These are phyloP conservation scores for Trichonephila clavipes DNA, from an alignment of 1,140 invertebrate species.

Conservation along the genomic window DNA sequence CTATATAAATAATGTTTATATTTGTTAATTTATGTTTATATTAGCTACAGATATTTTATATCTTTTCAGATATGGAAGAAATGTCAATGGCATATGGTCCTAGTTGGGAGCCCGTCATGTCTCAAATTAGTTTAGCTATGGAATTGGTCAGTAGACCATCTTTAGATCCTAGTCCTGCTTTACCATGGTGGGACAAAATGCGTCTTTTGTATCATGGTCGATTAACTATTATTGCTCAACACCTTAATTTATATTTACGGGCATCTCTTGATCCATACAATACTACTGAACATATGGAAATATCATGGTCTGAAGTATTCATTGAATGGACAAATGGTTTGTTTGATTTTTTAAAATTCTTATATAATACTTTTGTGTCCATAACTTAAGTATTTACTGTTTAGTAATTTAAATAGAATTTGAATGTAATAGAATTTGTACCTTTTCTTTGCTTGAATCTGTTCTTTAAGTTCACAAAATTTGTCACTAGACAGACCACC, in stretches of 20 bases:
- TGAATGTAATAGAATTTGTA: too few species aligned
- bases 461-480: too few species aligned
- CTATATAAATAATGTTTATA: too few species aligned
- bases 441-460: too few species aligned
- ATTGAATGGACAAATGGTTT: conserved; percentile 97
- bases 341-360: neutral
- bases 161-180: conserved; percentile 93
- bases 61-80: conserved; percentile 87
- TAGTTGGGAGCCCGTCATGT: conserved; percentile 99
- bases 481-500: too few species aligned
- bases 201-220: conserved; percentile 95
- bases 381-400: too few species aligned
- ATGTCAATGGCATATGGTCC: conserved; percentile 97
- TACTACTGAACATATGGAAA: conserved; percentile 98
- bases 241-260: conserved; percentile 93
- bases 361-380: neutral
- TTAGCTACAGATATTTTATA: neutral
- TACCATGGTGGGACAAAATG: conserved; percentile 99
- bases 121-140: conserved; percentile 85
- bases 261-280: conserved; percentile 99
- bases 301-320: conserved; percentile 94
- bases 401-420: too few species aligned
- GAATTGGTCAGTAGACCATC: conserved; percentile 91
- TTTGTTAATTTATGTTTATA: too few species aligned
- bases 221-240: conserved; percentile 91